Evolutionary conservation across 2,888 invertebrate genomes (phyloP), one percentile per base, ranked within the genome.

Genomic region (Apotomis capreana): DNA sequence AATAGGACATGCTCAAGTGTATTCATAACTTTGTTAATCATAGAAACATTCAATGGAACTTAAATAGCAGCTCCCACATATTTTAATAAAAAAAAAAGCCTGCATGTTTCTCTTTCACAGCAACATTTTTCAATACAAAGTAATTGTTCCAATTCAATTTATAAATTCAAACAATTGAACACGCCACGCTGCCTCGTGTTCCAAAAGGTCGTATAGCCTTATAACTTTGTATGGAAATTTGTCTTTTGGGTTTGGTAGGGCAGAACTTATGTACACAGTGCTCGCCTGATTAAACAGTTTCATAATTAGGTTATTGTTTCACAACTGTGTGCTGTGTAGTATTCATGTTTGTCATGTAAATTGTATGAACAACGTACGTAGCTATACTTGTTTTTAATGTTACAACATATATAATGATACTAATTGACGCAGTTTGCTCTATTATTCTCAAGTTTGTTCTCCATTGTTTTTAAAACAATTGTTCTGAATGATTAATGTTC

Each of bases 241-340:
- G 9, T 0, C 55, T 46, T 57, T 65, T 64, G 26, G n/a, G 12
- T 12, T 12, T 5, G n/a, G 12, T 26, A 15, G 5, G 4, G 40
- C n/a, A 64, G 36, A 65, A 57, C 37, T 59, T 59, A 58, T 57
- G 54, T 37, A 61, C 67, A 71, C 57, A 71, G 51, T 44, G 26
- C 61, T 67, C 57, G 67, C 36, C 71, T 71, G 71, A 68, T 57
- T 51, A 71, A 71, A 71, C 71, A 76, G 83, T 81, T 80, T 79
- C 80, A 84, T 84, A 84, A 87, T 87, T 87, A 83, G 85, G 83
- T 79, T 76, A 81, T 84, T 86, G 81, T 87, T 80, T 84, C 76
- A 76, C 78, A 83, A 83, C 77, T 80, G 77, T 78, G 79, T 74
- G 79, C 10, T 55, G 55, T 68, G 6, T 46, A 15, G 51, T 13